These are phyloP conservation scores for Crotalus horridus DNA, from an alignment of 2,113 vertebrate genomes.

Conservation along the genomic window DNA sequence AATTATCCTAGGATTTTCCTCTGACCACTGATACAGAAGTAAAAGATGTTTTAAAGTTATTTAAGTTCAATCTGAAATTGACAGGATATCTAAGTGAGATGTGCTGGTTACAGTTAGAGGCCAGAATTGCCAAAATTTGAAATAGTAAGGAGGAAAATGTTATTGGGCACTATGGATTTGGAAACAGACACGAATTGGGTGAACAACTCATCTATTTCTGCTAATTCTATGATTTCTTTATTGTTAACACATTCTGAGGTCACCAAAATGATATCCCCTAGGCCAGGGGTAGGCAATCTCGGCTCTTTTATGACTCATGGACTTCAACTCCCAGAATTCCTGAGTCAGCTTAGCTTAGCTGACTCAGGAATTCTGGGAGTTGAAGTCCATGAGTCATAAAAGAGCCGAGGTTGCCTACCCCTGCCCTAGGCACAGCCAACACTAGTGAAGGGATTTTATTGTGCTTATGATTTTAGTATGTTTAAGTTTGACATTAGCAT, in stretches of 20 bases:
- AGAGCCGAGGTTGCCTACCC: no score
- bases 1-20: background rate
- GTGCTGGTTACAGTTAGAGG: background rate
- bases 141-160: background rate
- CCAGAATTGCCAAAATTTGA: background rate
- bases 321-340: no score
- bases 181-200: background rate
- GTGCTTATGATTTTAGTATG: no score
- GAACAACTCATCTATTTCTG: background rate
- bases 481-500: no score
- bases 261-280: background rate
- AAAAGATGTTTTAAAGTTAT: background rate
- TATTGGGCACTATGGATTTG: background rate
- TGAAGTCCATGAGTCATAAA: no score
- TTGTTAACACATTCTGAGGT: background rate
- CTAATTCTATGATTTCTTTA: no score
- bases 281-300: no score
- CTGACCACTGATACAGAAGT: background rate
- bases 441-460: no score
- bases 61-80: background rate
- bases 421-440: no score
- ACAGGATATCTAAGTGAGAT: background rate
- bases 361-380: no score
- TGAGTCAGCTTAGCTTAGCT: no score
- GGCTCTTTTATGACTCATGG: no score